Evolutionary conservation across 1,140 invertebrate genomes (phyloP), one percentile per base, ranked within the genome.

Genomic region (Trissolcus basalis): DNA sequence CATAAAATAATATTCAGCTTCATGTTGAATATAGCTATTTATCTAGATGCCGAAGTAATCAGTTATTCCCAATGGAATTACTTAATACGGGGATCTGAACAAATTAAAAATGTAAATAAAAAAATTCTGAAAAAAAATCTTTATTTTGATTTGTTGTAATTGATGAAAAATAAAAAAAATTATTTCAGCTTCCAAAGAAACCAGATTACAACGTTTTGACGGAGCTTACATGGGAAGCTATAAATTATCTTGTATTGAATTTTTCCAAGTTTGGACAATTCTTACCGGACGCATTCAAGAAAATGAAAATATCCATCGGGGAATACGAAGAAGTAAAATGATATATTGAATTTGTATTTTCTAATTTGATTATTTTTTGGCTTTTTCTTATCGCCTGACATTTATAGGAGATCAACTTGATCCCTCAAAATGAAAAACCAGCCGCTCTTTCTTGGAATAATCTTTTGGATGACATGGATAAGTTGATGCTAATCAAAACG

Each of bases 1-100:
- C 95, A 98, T 84, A 97, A 97, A 89, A 88, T 97, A 0, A 92
- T 97, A 19, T 97, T 94, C 82, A 94, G 94, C 80, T 96, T 97
- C 76, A 91, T 97, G 87, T 84, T 96, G 7, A 95, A 94, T 78
- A 87, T 92, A 13, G 92, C 93, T 4, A 93, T 97, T 67, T 90
- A 93, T 80, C 90, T 92, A 33, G 90, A 94, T 68, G 87, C 87
- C 0, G 88, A 87, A 0, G 63, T 85, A 4, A 90, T 96, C 4
- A 83, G 79, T 0, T 85, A 89, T 0, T 73, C 80, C 0, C 91
- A 95, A 74, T 95, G 92, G 92, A 92, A 92, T 84, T 96, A 93
- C 82, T 89, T 96, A 59, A 85, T 96, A 4, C 89, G 93, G 27
- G 94, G 94, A 8, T 89, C 92, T 0, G 87, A 79, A 0, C 73